Conservation (phyloP, 2,113 vertebrate species). For the Sinocyclocheilus anophthalmus region DNA sequence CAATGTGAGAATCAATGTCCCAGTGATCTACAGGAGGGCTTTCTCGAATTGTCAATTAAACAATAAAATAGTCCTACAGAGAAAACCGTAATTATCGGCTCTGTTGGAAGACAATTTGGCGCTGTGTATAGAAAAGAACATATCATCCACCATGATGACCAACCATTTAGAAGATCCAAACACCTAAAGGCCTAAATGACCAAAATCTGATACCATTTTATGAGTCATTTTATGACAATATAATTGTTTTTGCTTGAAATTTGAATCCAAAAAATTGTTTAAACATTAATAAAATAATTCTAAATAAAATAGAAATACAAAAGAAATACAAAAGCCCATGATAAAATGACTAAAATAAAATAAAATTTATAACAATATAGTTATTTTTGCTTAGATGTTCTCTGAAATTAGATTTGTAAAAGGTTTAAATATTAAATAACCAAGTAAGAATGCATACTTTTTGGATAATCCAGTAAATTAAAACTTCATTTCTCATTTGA, state of each 20-base stretch:
- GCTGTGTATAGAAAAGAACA: not conserved
- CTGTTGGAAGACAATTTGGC: not conserved
- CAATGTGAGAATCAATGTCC: slow-evolving; percentile 3
- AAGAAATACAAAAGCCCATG: too few relatives aligned
- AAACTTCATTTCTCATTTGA: not conserved
- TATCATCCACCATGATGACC: not conserved
- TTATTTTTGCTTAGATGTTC: not conserved
- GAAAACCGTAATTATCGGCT: slow-evolving; percentile 12
- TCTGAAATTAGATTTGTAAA: not conserved
- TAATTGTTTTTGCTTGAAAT: not conserved
- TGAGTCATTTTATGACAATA: not conserved
- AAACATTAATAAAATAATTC: too few relatives aligned
- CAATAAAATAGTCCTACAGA: slow-evolving; percentile 1
- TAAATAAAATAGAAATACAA: too few relatives aligned
- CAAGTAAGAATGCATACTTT: not conserved
- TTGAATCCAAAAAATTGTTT: too few relatives aligned
- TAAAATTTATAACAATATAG: too few relatives aligned
- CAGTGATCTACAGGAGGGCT: slow-evolving; percentile 8
- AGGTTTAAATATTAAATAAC: not conserved
- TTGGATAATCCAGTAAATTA: not conserved
- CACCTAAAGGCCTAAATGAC: not conserved
- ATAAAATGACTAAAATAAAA: too few relatives aligned
- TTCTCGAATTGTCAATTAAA: slow-evolving; percentile 11
- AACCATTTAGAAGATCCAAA: not conserved
- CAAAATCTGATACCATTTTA: not conserved